These are phyloP conservation scores for Drosophila yakuba DNA, from an alignment of 1,140 invertebrate species.

Conservation along the genomic window DNA sequence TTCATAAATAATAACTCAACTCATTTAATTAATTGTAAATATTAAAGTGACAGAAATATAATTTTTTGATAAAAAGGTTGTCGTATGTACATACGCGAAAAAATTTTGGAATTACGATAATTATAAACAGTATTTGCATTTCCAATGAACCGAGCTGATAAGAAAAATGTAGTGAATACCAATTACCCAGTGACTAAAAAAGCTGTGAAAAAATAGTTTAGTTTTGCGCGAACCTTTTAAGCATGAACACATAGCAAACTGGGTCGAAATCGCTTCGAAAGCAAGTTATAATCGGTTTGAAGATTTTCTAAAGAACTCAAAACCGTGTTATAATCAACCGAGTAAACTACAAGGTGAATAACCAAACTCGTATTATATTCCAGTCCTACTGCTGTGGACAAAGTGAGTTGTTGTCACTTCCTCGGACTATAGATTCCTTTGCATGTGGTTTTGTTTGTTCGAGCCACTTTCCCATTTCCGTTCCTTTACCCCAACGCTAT, in stretches of 20 bases:
- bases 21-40: too few species aligned
- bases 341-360: constrained; percentile 12
- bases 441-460: constrained; percentile 37
- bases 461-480: constrained; percentile 12
- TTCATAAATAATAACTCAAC: too few species aligned
- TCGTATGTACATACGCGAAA: too few species aligned
- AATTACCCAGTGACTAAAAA: too few species aligned
- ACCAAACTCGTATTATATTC: constrained; percentile 11
- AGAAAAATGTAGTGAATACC: neutral
- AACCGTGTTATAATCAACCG: constrained; percentile 23
- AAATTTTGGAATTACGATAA: too few species aligned
- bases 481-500: constrained; percentile 33
- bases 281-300: neutral
- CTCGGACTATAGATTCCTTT: constrained; percentile 22
- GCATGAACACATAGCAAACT: neutral
- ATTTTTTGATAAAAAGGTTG: too few species aligned
- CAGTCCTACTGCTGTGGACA: neutral
- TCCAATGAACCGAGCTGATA: constrained; percentile 11
- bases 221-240: neutral
- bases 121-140: neutral
- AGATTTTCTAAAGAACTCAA: neutral
- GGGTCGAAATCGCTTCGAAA: too few species aligned
- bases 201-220: neutral
- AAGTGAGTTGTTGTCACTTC: constrained; percentile 8
- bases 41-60: too few species aligned